Conservation (phyloP, 2,113 vertebrate species). For the Lophura nycthemera region DNA sequence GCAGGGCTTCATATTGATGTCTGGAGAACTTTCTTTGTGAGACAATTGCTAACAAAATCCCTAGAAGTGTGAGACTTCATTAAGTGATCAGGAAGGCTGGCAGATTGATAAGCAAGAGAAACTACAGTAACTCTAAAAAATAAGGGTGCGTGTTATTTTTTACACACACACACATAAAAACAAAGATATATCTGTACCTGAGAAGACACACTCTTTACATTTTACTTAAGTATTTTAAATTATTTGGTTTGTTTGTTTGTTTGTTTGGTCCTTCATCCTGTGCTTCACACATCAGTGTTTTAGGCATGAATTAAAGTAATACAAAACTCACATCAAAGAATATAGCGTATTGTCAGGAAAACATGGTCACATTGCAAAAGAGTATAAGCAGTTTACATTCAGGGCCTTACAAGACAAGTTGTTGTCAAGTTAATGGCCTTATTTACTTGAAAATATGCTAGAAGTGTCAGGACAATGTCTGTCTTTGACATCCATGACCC, state of each 20-base stretch:
- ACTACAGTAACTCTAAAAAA: background rate
- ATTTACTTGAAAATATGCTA: background rate
- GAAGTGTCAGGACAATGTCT: background rate
- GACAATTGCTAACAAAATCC: background rate
- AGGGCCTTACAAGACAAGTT: background rate
- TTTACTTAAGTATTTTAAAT: background rate
- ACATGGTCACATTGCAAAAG: background rate
- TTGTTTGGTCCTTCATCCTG: background rate
- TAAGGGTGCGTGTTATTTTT: fast-evolving
- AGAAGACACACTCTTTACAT: background rate
- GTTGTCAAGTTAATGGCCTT: background rate
- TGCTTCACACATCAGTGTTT: background rate
- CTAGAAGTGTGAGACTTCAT: background rate
- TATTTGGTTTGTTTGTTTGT: background rate
- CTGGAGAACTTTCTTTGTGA: background rate
- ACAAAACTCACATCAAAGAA: background rate
- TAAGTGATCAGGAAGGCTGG: background rate
- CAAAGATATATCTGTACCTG: background rate
- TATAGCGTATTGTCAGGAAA: background rate
- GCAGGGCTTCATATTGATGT: background rate
- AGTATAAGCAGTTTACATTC: background rate
- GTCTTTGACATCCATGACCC: background rate
- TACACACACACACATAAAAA: background rate
- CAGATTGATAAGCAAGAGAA: background rate
- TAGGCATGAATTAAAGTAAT: background rate